Conservation (phyloP, 2,888 invertebrate genomes). For the Sphaeridia pumilis region DNA sequence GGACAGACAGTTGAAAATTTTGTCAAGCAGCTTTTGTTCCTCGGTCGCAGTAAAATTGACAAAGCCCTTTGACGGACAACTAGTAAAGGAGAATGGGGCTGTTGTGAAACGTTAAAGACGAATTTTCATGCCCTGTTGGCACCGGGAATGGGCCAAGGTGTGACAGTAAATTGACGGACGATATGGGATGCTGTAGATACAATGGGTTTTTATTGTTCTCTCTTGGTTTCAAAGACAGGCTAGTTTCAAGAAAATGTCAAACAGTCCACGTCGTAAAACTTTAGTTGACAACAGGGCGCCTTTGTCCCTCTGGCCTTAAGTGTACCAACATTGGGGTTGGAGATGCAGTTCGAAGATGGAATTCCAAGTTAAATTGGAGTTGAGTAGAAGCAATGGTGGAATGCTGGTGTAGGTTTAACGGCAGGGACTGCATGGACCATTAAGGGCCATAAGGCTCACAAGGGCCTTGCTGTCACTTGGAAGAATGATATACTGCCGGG, state of each 20-base stretch:
- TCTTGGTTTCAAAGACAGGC: neutral
- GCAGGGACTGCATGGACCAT: no score
- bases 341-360: neutral
- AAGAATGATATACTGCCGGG: slow-evolving; percentile 1
- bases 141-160: slow-evolving; percentile 24
- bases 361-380: neutral
- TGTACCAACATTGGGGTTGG: no score
- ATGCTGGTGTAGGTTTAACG: neutral
- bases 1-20: no score
- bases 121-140: slow-evolving; percentile 23
- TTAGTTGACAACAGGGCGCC: no score
- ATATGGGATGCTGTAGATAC: neutral
- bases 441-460: slow-evolving; percentile 3
- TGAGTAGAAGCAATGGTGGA: neutral
- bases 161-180: slow-evolving; percentile 18
- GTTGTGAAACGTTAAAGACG: slow-evolving; percentile 8
- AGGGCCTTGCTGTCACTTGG: neutral
- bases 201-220: neutral
- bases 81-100: slow-evolving; percentile 18
- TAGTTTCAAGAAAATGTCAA: no score
- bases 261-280: no score
- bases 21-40: neutral
- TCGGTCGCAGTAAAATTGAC: neutral
- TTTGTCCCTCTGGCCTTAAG: no score
- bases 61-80: slow-evolving; percentile 10